Base-by-base conservation (phyloP, 2,888 invertebrate species). In the Acanthoscelides obtectus region DNA sequence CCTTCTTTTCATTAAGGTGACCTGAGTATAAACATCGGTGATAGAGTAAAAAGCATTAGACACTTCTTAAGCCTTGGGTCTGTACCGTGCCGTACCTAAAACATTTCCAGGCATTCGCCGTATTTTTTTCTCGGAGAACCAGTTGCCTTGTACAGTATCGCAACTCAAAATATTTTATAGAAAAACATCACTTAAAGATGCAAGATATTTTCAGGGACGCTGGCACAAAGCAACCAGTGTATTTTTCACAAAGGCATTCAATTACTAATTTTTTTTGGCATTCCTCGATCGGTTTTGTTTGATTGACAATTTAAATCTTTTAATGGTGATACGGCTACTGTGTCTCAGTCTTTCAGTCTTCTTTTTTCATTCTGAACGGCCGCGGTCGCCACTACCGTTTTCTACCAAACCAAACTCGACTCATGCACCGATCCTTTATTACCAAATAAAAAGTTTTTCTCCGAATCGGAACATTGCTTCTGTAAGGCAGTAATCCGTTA, bases 131-230 rank as follows among this genome's bases (percentile, higher is more conserved):
- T 63, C 66, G 22, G 22, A 63, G 8, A 22, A 19, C 22, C 71
- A 66, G 71, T 69, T 68, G 71, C 71, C 71, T n/a, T 71, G 22
- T 68, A 71, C 22, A 22, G 71, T 27, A 67, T 25, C 17, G 71
- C 21, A 45, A 69, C 69, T 71, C 71, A 66, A 69, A 71, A 71
- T 71, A 71, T 69, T 71, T 71, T 68, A 66, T 66, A 65, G 69
- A 71, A 70, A 71, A 71, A 71, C 69, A 20, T 66, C 69, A 66
- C 21, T 71, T 66, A 25, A 66, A 65, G 68, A 66, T 22, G 22
- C 71, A 71, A 71, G 66, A 68, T 69, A 69, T 69, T 69, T 69
- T 27, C 22, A 68, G 27, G 25, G 27, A 21, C 22, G 68, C 22
- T 22, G 5, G 22, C 67, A 67, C 22, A 67, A 67, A 66, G 21